Percentiles rank a stretch among this genome's conserved stretches.
These are phyloP conservation scores for Calonectris borealis DNA, from an alignment of 2,113 vertebrate genomes.

Conservation along the genomic window DNA sequence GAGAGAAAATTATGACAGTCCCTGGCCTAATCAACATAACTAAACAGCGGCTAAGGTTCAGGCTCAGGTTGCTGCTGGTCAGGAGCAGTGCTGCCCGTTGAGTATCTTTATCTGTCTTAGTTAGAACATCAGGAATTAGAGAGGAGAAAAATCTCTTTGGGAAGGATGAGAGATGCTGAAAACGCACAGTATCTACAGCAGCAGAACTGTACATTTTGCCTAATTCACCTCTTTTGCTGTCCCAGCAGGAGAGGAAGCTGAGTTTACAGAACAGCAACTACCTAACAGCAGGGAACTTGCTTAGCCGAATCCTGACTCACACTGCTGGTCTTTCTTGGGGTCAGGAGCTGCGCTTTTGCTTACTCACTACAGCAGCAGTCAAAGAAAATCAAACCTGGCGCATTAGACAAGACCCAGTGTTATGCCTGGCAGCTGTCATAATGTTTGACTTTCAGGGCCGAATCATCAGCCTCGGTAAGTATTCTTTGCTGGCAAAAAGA, in stretches of 20 bases:
- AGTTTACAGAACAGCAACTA: neutral
- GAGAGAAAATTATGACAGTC: neutral
- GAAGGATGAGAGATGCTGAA: neutral
- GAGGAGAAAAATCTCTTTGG: neutral
- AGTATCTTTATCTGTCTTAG: neutral
- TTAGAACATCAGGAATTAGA: neutral
- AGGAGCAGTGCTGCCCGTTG: neutral
- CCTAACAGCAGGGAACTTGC: neutral
- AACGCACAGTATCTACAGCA: neutral
- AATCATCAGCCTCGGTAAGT: neutral
- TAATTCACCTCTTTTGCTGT: neutral
- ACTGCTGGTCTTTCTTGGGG: neutral
- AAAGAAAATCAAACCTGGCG: conserved; percentile 21
- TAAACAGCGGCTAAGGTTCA: neutral
- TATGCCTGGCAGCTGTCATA: neutral
- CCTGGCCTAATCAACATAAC: neutral
- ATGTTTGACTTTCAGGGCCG: neutral
- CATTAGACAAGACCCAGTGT: neutral
- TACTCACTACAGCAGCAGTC: conserved; percentile 41
- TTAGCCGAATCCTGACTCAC: neutral
- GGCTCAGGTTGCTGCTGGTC: neutral
- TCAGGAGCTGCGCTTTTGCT: neutral
- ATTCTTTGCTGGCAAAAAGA: neutral
- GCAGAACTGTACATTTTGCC: neutral
- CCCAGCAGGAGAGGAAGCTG: neutral